These are phyloP conservation scores for Pollachius pollachius DNA, from an alignment of 2,113 vertebrate species.

Conservation along the genomic window DNA sequence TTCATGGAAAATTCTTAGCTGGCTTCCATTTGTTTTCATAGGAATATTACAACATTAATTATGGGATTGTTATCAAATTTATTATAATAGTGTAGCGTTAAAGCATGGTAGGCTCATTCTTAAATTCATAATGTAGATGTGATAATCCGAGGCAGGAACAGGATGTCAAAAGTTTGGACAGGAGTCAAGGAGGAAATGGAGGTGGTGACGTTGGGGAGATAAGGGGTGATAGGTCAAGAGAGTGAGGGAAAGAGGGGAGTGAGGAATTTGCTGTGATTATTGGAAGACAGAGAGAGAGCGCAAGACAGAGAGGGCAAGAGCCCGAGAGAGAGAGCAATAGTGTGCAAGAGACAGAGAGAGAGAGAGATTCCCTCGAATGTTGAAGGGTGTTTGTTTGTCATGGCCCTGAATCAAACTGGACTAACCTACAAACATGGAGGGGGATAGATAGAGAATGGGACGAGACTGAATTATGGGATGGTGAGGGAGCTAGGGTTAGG, in stretches of 20 bases:
- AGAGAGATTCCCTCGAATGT: conserved; percentile 10
- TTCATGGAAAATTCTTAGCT: too few relatives aligned
- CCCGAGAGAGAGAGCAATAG: neutral
- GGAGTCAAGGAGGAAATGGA: neutral
- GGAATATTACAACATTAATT: too few relatives aligned
- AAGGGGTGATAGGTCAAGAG: neutral
- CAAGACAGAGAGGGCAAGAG: conserved; percentile 11
- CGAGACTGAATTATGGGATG: conserved; percentile 45
- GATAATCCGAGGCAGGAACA: neutral
- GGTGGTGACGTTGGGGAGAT: neutral
- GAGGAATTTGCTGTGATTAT: conserved; percentile 19
- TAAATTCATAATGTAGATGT: too few relatives aligned
- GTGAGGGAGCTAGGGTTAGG: conserved; percentile 38
- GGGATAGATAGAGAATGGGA: conserved; percentile 41
- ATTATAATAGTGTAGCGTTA: too few relatives aligned
- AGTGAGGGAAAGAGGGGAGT: neutral
- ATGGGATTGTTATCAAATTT: too few relatives aligned
- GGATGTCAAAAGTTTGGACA: neutral
- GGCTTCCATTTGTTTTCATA: too few relatives aligned
- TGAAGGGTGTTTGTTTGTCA: conserved; percentile 68
- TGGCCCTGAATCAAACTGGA: conserved; percentile 39
- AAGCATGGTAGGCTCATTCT: too few relatives aligned
- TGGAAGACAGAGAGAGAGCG: conserved; percentile 8
- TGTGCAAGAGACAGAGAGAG: neutral
- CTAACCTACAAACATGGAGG: conserved; percentile 41